Conservation (phyloP, 2,797 vertebrate species). For the Acanthurus tractus region DNA sequence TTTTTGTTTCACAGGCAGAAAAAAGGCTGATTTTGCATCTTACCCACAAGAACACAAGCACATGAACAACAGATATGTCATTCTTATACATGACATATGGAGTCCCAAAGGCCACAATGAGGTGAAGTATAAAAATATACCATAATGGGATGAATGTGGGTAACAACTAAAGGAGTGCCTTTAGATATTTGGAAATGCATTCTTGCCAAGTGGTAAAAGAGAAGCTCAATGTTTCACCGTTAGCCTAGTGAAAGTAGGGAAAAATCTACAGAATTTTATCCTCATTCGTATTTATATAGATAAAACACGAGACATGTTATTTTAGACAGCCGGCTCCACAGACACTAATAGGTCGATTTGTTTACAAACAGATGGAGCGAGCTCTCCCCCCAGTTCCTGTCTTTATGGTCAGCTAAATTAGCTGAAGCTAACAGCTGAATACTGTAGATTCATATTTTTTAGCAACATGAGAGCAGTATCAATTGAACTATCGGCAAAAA, state of each 20-base stretch:
- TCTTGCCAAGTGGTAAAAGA: not conserved
- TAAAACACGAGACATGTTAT: not conserved
- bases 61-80: not conserved
- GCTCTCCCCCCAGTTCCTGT: not conserved
- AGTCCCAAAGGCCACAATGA: too few relatives aligned
- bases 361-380: not conserved
- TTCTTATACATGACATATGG: not conserved
- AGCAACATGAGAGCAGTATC: not conserved
- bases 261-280: not conserved
- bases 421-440: not conserved
- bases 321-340: not conserved
- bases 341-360: not conserved
- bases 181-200: too few relatives aligned
- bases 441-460: not conserved
- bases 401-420: not conserved
- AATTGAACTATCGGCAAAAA: not conserved
- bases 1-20: not conserved
- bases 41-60: too few relatives aligned
- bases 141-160: too few relatives aligned
- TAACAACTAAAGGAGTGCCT: too few relatives aligned
- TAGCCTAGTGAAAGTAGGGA: not conserved
- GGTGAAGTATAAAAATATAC: too few relatives aligned
- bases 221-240: not conserved
- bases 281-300: not conserved
- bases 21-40: not conserved